phyloP scores from a whole-genome alignment of 2,113 vertebrate genomes.

The Syrrhaptes paradoxus region DNA sequence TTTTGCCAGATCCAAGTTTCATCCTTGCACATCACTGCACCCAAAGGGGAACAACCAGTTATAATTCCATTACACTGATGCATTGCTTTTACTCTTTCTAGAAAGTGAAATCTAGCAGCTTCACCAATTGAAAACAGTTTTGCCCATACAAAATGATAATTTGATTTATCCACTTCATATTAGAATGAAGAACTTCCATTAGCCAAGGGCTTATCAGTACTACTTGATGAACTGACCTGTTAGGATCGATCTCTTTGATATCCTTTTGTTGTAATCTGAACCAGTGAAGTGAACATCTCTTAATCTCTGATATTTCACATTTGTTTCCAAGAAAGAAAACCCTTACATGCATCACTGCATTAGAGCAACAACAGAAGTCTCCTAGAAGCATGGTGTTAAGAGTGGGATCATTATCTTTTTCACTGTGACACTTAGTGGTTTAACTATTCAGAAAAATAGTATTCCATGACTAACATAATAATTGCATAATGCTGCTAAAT shows the following conservation, averaged over 20 bases:
- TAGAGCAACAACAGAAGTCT: neutral
- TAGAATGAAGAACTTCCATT: neutral
- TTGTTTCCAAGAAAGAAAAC: neutral
- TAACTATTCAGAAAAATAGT: neutral
- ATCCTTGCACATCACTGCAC: neutral
- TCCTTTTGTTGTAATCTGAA: neutral
- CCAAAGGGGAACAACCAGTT: neutral
- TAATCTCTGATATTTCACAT: neutral
- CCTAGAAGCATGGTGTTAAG: neutral
- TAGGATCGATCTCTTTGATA: neutral
- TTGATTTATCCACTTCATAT: neutral
- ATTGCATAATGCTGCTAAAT: neutral
- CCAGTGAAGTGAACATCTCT: neutral
- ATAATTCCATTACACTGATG: neutral
- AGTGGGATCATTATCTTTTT: neutral
- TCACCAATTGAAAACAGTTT: neutral
- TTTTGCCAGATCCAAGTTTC: neutral
- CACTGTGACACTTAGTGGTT: neutral
- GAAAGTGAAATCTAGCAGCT: neutral
- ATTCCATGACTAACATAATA: neutral
- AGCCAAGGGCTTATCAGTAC: neutral
- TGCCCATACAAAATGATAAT: neutral
- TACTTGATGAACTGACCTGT: neutral
- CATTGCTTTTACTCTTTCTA: neutral
- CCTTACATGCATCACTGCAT: neutral